Conservation (phyloP, 2,113 vertebrate genomes). For the Etheostoma spectabile region DNA sequence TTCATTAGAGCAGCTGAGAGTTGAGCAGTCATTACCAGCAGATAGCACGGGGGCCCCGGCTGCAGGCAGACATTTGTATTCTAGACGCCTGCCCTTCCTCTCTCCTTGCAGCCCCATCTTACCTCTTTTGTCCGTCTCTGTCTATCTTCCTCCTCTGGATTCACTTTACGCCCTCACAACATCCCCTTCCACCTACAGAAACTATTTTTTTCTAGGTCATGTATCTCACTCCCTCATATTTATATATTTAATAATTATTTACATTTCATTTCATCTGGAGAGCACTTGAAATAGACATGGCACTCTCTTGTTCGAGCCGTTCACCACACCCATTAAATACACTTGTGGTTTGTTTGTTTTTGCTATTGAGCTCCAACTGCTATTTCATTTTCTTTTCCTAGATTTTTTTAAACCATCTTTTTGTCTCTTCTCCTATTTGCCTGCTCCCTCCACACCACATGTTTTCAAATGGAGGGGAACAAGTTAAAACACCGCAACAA, state of each 20-base stretch:
- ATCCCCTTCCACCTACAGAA: conserved; percentile 52
- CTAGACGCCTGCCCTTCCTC: conserved; percentile 74
- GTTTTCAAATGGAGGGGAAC: conserved; percentile 75
- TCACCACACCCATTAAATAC: conserved; percentile 51
- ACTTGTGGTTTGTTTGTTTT: conserved; percentile 46
- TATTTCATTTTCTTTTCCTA: conserved; percentile 52
- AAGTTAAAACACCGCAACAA: conserved; percentile 74
- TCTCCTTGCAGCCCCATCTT: conserved; percentile 72
- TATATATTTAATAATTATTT: conserved; percentile 50
- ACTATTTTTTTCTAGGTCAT: conserved; percentile 52
- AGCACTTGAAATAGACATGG: neutral
- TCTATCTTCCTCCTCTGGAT: conserved; percentile 44
- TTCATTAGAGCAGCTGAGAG: conserved; percentile 82
- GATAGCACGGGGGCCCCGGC: conserved; percentile 66
- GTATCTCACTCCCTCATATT: conserved; percentile 37
- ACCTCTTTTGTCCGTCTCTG: conserved; percentile 56
- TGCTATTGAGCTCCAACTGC: conserved; percentile 52
- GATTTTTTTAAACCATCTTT: conserved; percentile 24
- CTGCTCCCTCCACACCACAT: conserved; percentile 53
- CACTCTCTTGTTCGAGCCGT: conserved; percentile 15
- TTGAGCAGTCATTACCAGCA: conserved; percentile 83
- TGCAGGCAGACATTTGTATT: conserved; percentile 82
- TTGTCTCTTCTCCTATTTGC: conserved; percentile 30
- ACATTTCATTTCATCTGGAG: conserved; percentile 49
- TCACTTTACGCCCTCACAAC: conserved; percentile 34